Evolutionary conservation across 2,113 vertebrate species (phyloP).

Genomic region (Epinephelus fuscoguttatus): DNA sequence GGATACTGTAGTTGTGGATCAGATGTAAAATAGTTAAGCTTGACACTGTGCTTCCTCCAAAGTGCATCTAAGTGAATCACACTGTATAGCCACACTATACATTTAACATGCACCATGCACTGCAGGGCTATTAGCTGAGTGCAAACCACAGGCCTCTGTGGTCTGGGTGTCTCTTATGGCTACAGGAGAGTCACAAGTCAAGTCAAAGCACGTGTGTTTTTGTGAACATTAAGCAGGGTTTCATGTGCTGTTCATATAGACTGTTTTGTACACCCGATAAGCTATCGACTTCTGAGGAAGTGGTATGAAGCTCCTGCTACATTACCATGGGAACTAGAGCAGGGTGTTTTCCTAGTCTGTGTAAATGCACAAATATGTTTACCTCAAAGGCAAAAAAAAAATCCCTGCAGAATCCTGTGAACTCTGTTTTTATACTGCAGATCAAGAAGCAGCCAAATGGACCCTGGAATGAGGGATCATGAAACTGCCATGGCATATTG

Average conservation of each 20-base stretch:
- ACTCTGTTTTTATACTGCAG: constrained; percentile 14
- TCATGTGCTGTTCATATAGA: not conserved
- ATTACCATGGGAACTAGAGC: constrained; percentile 33
- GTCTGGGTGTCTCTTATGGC: too few species aligned
- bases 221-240: not conserved
- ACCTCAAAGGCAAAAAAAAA: constrained; percentile 9
- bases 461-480: not conserved
- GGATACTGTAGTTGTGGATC: not conserved
- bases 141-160: too few species aligned
- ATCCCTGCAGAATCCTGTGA: not conserved
- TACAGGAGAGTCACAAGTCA: too few species aligned
- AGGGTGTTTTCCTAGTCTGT: constrained; percentile 7
- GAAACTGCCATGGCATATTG: too few species aligned
- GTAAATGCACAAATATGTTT: constrained; percentile 7
- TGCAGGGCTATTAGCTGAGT: too few species aligned
- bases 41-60: not conserved
- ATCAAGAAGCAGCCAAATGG: not conserved
- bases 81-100: too few species aligned
- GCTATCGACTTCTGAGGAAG: not conserved
- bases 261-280: not conserved
- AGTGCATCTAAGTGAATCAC: not conserved
- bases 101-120: too few species aligned
- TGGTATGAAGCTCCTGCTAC: not conserved
- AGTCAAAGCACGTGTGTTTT: too few species aligned
- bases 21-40: not conserved